Conservation (phyloP, 2,888 invertebrate species). For the Aphodius sticticus region DNA sequence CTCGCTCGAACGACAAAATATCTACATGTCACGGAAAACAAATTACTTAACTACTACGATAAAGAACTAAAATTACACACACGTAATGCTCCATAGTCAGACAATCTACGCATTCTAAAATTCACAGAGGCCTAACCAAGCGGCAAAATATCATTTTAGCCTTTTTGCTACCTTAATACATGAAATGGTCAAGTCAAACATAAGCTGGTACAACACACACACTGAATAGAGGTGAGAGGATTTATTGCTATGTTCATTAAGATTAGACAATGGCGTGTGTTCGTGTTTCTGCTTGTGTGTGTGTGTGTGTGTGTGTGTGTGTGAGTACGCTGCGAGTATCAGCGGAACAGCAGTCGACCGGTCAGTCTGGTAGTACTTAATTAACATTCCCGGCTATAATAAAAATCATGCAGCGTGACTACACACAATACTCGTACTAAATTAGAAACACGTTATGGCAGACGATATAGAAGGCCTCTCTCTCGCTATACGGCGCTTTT, state of each 20-base stretch:
- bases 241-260: not conserved
- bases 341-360: not conserved
- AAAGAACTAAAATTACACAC: not conserved
- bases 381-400: not conserved
- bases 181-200: not conserved
- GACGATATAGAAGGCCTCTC: not conserved
- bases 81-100: not conserved
- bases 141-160: not conserved
- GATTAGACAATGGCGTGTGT: not conserved
- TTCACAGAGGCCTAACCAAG: not conserved
- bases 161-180: not conserved
- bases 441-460: conserved; percentile 4
- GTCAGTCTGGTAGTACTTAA: not conserved
- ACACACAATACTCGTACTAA: not conserved
- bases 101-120: too few relatives aligned
- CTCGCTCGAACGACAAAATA: not conserved
- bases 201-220: not conserved
- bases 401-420: not conserved
- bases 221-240: not conserved
- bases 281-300: not conserved
- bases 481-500: not conserved
- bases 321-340: not conserved
- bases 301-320: not conserved
- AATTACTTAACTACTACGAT: not conserved
- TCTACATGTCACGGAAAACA: not conserved